phyloP scores from a whole-genome alignment of 2,797 vertebrate genomes.

The Naso thynnoides region DNA sequence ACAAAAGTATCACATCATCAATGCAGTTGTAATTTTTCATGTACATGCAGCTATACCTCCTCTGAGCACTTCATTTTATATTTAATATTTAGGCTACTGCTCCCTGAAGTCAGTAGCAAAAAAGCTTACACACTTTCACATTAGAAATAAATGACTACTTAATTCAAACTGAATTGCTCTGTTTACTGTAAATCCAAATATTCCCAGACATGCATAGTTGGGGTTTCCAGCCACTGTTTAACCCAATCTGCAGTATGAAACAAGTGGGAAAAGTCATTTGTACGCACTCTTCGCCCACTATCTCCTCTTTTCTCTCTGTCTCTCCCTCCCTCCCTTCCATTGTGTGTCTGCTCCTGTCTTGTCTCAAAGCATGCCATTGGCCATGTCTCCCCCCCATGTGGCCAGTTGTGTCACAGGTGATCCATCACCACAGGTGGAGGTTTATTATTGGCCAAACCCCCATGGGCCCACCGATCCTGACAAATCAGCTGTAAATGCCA shows the following conservation, averaged over 20 bases:
- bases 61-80: background rate
- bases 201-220: background rate
- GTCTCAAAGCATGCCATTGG: conserved; percentile 68
- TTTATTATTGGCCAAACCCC: conserved; percentile 83
- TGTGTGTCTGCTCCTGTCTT: conserved; percentile 70
- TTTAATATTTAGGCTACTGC: background rate
- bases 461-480: conserved; percentile 73
- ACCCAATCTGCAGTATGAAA: conserved; percentile 6
- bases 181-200: conserved; percentile 23
- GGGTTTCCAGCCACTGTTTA: background rate
- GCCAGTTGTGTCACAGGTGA: conserved; percentile 84
- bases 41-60: background rate
- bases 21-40: background rate
- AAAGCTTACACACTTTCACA: background rate
- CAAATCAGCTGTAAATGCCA: conserved; percentile 85
- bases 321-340: conserved; percentile 17
- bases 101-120: background rate
- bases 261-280: conserved; percentile 4
- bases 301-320: conserved; percentile 1
- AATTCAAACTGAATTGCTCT: background rate
- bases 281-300: background rate
- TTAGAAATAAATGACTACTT: no score
- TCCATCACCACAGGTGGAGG: conserved; percentile 83
- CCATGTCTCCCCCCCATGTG: conserved; percentile 74
- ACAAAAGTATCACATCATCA: background rate